Percentiles rank a stretch among this genome's conserved stretches.
Conservation (phyloP, 2,888 invertebrate genomes). For the Sussaba pulchella region DNA sequence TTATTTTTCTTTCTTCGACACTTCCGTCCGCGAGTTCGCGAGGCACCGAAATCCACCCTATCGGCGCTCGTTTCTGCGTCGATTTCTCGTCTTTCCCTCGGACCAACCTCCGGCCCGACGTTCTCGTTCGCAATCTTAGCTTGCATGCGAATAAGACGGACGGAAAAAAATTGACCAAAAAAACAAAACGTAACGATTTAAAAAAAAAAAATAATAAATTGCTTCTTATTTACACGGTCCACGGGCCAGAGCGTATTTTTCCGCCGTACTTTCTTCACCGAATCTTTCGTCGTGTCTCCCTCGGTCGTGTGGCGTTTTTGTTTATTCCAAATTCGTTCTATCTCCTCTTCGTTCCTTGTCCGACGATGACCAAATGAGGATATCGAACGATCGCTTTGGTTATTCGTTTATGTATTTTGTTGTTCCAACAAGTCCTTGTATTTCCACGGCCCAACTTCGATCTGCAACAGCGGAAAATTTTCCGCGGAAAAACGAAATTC, state of each 20-base stretch:
- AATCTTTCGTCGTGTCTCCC: slow-evolving; percentile 40
- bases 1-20: slow-evolving; percentile 57
- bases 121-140: slow-evolving; percentile 69
- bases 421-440: not conserved
- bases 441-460: slow-evolving; percentile 26
- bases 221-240: slow-evolving; percentile 65
- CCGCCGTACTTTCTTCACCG: slow-evolving; percentile 17
- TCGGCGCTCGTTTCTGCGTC: not conserved
- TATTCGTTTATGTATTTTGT: too few relatives aligned
- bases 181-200: not conserved
- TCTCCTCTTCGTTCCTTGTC: slow-evolving; percentile 2
- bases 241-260: slow-evolving; percentile 34
- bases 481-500: not conserved
- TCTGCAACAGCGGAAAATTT: slow-evolving; percentile 50
- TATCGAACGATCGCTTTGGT: too few relatives aligned
- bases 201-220: slow-evolving; percentile 26
- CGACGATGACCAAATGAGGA: too few relatives aligned
- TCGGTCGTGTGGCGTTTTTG: too few relatives aligned
- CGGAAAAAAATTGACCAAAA: slow-evolving; percentile 21
- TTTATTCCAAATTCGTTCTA: slow-evolving; percentile 31
- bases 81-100: slow-evolving; percentile 57
- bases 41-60: slow-evolving; percentile 8
- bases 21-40: slow-evolving; percentile 37
- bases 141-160: slow-evolving; percentile 79
- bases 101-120: slow-evolving; percentile 62